Conservation (phyloP, 1,140 invertebrate species). For the Dufourea novaeangliae region DNA sequence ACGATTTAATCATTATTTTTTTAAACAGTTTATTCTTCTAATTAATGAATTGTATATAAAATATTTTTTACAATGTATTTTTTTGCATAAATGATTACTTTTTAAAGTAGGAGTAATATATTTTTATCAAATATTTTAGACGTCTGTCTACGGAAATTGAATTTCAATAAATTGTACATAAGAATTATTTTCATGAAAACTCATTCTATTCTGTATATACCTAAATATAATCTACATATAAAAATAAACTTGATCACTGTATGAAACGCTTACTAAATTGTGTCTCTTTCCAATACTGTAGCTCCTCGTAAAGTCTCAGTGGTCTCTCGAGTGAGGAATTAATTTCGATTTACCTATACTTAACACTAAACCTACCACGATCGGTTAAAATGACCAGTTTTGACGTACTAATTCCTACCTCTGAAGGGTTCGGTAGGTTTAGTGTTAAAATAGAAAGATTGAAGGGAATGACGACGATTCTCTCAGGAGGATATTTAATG, state of each 20-base stretch:
- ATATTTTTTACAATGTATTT: not conserved
- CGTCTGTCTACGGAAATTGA: not conserved
- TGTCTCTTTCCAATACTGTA: not conserved
- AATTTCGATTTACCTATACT: not conserved
- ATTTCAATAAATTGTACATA: conserved; percentile 7
- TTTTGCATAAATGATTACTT: not conserved
- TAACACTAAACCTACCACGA: too few species aligned
- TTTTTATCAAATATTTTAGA: not conserved
- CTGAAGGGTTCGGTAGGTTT: too few species aligned
- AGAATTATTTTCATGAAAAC: not conserved
- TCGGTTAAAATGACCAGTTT: too few species aligned
- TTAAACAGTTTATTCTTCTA: not conserved
- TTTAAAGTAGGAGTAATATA: not conserved
- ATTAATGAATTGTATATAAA: not conserved
- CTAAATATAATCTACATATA: not conserved
- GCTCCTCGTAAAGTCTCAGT: not conserved
- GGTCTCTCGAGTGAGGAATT: not conserved
- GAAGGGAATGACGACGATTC: too few species aligned
- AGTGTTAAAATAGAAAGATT: not conserved
- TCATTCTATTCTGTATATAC: not conserved
- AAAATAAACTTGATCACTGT: too few species aligned
- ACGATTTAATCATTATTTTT: not conserved
- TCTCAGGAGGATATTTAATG: conserved; percentile 50
- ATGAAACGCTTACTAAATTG: too few species aligned
- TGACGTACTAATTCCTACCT: too few species aligned